Percentiles rank a stretch among this genome's conserved stretches.
phyloP scores from a whole-genome alignment of 2,797 vertebrate species.

The Notoglanidium macrostoma region DNA sequence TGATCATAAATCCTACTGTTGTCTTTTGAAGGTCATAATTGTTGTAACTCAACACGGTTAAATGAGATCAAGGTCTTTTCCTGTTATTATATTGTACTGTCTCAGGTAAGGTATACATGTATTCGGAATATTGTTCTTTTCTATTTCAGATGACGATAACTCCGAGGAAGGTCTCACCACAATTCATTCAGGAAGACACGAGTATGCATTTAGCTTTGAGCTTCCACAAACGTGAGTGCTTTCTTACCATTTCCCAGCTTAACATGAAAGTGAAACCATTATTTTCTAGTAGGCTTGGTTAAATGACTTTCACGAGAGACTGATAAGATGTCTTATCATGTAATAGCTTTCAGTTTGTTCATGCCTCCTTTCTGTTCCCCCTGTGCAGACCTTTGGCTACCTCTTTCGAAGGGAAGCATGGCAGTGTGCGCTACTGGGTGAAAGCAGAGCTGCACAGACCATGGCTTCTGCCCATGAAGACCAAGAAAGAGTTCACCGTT shows the following conservation, averaged over 20 bases:
- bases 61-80: background rate
- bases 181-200: slow-evolving; percentile 90
- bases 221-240: slow-evolving; percentile 96
- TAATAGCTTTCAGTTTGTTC: background rate
- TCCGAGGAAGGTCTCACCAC: slow-evolving; percentile 90
- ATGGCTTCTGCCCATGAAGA: slow-evolving; percentile 94
- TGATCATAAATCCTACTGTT: background rate
- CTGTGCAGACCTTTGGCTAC: slow-evolving; percentile 93
- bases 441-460: slow-evolving; percentile 95
- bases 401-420: slow-evolving; percentile 97
- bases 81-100: slow-evolving; percentile 63
- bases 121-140: slow-evolving; percentile 77
- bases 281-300: background rate
- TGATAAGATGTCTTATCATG: background rate
- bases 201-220: slow-evolving; percentile 98
- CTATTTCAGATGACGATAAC: slow-evolving; percentile 80
- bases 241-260: background rate
- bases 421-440: slow-evolving; percentile 97
- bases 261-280: background rate
- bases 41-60: background rate
- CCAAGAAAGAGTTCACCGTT: slow-evolving; percentile 98
- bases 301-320: background rate
- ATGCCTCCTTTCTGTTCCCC: background rate
- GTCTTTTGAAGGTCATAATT: background rate
- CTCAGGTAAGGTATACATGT: slow-evolving; percentile 81